phyloP scores from a whole-genome alignment of 2,113 vertebrate genomes.

The Neogale vison region DNA sequence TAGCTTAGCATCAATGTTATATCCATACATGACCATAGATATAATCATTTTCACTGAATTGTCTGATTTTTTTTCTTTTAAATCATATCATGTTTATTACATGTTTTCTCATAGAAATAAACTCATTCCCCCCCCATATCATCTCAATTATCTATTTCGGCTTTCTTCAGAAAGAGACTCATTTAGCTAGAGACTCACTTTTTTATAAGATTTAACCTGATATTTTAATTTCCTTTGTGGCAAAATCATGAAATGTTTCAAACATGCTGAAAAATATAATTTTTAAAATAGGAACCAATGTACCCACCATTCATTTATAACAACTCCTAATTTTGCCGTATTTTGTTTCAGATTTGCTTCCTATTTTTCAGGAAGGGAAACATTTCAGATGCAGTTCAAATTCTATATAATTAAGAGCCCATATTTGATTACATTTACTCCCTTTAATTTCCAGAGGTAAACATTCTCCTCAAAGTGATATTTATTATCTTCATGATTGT shows the following conservation, averaged over 20 bases:
- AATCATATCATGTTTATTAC: background rate
- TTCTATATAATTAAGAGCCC: background rate
- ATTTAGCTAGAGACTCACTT: background rate
- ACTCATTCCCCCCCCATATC: background rate
- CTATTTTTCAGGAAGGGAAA: background rate
- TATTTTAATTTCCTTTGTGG: background rate
- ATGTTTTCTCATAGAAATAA: background rate
- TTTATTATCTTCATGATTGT: background rate
- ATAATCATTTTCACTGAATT: background rate
- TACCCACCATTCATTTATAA: background rate
- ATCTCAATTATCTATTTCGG: background rate
- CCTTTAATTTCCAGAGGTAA: background rate
- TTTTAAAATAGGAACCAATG: background rate
- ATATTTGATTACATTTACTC: background rate
- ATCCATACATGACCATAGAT: background rate
- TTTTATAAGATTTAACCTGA: background rate
- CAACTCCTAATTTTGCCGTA: background rate
- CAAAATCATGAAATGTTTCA: background rate
- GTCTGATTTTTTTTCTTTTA: background rate
- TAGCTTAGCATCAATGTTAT: background rate
- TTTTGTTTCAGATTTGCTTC: background rate
- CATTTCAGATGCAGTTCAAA: background rate
- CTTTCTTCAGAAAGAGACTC: background rate
- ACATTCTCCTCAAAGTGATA: background rate
- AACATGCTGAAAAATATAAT: background rate